phyloP scores from a whole-genome alignment of 2,797 vertebrate genomes.

The Fratercula arctica region DNA sequence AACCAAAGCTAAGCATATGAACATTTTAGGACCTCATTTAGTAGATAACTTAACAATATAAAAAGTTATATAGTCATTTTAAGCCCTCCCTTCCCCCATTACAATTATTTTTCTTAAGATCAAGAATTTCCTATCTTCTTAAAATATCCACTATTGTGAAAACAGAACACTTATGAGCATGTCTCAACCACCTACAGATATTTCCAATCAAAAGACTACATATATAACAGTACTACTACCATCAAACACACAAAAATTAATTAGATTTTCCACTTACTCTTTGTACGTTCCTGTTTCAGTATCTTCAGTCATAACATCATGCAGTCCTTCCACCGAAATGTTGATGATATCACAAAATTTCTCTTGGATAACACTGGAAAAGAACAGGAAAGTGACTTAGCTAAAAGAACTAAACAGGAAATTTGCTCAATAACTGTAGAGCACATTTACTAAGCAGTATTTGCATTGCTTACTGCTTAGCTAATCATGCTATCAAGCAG shows the following conservation, averaged over 20 bases:
- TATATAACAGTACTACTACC: not conserved
- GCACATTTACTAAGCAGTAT: too few relatives aligned
- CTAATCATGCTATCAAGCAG: too few relatives aligned
- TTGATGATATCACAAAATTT: too few relatives aligned
- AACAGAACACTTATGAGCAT: not conserved
- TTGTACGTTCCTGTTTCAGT: too few relatives aligned
- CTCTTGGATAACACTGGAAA: too few relatives aligned
- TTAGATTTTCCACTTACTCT: constrained; percentile 49
- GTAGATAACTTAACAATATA: not conserved
- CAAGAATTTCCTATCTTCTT: not conserved
- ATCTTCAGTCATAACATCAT: too few relatives aligned
- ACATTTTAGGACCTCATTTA: not conserved
- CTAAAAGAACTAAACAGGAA: too few relatives aligned
- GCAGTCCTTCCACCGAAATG: too few relatives aligned
- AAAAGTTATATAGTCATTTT: not conserved
- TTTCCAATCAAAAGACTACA: not conserved
- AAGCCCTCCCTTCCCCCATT: not conserved
- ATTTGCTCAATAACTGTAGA: too few relatives aligned
- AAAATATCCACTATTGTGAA: not conserved
- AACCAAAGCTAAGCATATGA: not conserved
- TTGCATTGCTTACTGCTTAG: too few relatives aligned
- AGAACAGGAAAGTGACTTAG: too few relatives aligned
- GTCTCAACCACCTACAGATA: not conserved
- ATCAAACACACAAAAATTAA: not conserved
- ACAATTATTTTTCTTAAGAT: not conserved